Evolutionary conservation across 2,113 vertebrate species (phyloP), one percentile per base, ranked within the genome.

Genomic region (Erinaceus europaeus): DNA sequence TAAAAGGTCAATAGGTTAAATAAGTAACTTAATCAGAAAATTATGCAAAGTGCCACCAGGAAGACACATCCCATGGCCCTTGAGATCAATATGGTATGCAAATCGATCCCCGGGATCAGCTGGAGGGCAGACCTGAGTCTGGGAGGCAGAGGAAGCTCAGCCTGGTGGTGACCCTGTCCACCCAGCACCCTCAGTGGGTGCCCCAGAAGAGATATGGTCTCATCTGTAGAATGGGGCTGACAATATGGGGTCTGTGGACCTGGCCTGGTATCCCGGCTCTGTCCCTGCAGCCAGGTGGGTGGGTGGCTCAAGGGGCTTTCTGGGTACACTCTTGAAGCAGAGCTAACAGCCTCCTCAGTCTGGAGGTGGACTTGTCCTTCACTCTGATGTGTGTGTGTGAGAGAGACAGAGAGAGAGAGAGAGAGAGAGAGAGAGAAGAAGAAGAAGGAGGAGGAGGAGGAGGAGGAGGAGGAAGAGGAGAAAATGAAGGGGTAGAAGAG

Each of bases 1-100:
- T 92, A 97, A 98, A 98, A 98, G 97, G 97, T 98, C 97, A 98
- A 98, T 97, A 98, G 97, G 97, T 98, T 97, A 98, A 97, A 97
- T 96, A 97, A 97, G 96, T 96, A 95, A 97, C 96, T 97, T 97
- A 98, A 98, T 97, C 97, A 97, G 96, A 97, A 96, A 97, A 97
- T 98, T 97, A 97, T 96, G 96, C 95, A 97, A 97, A 98, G 97
- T 97, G 93, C 96, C 95, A 94, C 94, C 95, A 97, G 96, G 96
- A 96, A 97, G 96, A 97, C 32, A 85, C 85, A 94, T 96, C 96
- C 95, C 92, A 95, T 93, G 93, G 38, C 94, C 78, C 97, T 98
- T 97, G 96, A 97, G 97, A 97, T 98, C 97, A 80, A 98, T 98
- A 97, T 0, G 92, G 88, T 97, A 97, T 98, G 97, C 97, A 97